phyloP scores from a whole-genome alignment of 2,888 invertebrate species.

The Plemyria rubiginata region DNA sequence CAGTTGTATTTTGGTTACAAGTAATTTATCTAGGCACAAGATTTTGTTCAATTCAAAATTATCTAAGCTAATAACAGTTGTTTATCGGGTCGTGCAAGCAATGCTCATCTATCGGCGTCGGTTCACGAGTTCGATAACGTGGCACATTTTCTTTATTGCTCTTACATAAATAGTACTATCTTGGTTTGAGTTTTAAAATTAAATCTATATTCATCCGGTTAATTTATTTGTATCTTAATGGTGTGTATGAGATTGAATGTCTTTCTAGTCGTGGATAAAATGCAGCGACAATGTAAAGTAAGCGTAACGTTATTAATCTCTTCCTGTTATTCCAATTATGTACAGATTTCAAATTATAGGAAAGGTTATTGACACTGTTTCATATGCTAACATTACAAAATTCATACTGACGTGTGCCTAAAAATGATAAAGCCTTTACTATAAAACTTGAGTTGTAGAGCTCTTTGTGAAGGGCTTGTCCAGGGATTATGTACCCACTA shows the following conservation, averaged over 20 bases:
- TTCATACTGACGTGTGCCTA: neutral
- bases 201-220: constrained; percentile 7
- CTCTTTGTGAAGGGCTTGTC: no score
- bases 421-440: no score
- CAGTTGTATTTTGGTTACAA: neutral
- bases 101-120: constrained; percentile 25
- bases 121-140: constrained; percentile 38
- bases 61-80: constrained; percentile 31
- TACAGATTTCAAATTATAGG: neutral
- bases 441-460: no score
- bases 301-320: neutral
- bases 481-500: no score
- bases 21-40: constrained; percentile 3
- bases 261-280: neutral
- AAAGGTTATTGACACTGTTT: neutral
- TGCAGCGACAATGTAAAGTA: neutral
- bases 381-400: neutral
- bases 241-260: neutral
- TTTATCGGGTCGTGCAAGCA: constrained; percentile 37
- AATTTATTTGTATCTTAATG: neutral
- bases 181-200: constrained; percentile 14
- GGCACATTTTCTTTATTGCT: constrained; percentile 34
- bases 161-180: constrained; percentile 36
- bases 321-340: constrained; percentile 1
- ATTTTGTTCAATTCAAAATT: constrained; percentile 23